Evolutionary conservation across 2,113 vertebrate species (phyloP).

Genomic region (Madoqua kirkii): DNA sequence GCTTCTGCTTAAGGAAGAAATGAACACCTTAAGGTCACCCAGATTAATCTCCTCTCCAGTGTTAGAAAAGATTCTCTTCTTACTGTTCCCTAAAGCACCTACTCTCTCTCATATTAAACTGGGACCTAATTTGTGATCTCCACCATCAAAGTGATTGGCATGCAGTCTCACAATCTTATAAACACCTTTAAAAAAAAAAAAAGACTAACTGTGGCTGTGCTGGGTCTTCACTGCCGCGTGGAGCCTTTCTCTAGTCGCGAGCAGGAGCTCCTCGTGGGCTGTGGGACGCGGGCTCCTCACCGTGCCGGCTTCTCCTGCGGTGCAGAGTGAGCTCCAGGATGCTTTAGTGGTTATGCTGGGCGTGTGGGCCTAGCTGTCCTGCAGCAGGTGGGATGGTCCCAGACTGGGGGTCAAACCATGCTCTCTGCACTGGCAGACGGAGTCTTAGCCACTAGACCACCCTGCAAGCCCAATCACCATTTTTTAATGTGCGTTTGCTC

Average conservation of each 20-base stretch:
- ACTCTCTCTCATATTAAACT: background rate
- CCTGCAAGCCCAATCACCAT: background rate
- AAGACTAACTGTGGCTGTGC: background rate
- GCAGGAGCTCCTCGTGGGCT: background rate
- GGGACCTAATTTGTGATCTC: background rate
- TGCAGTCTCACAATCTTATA: background rate
- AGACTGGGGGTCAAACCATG: background rate
- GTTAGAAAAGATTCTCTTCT: background rate
- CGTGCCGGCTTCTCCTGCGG: background rate
- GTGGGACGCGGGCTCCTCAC: background rate
- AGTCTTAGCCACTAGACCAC: background rate
- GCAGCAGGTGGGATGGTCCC: background rate
- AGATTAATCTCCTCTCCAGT: background rate
- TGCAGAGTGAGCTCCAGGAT: background rate
- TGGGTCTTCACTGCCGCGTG: background rate
- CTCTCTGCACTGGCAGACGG: background rate
- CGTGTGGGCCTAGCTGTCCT: background rate
- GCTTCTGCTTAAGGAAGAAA: too few species aligned
- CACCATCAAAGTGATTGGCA: background rate
- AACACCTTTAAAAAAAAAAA: background rate
- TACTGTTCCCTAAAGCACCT: background rate
- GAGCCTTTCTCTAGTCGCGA: background rate
- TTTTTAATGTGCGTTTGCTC: background rate
- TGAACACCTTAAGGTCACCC: background rate
- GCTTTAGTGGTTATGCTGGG: background rate